Conservation (phyloP, 2,797 vertebrate genomes). For the Cirrhinus molitorella region DNA sequence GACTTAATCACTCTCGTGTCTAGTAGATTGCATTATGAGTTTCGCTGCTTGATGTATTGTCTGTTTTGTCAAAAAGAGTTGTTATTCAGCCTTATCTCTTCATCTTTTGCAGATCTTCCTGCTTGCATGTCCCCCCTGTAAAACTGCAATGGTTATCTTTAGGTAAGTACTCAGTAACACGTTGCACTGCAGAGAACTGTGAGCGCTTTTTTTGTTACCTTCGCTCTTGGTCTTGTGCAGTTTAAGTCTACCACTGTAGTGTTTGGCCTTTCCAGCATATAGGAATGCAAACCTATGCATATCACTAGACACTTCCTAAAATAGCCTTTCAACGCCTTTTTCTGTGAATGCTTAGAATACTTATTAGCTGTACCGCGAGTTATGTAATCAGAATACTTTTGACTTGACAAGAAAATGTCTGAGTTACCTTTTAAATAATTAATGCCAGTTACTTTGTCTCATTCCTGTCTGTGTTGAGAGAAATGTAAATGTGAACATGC, state of each 20-base stretch:
- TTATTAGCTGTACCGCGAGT: neutral
- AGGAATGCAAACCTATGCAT: conserved; percentile 11
- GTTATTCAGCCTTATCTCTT: conserved; percentile 43
- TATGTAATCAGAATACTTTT: too few relatives aligned
- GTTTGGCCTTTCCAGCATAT: neutral
- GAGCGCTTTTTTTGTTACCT: neutral
- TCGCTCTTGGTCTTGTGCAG: neutral
- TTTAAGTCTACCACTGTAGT: neutral
- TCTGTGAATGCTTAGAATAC: neutral
- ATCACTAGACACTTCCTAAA: conserved; percentile 36
- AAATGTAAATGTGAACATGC: too few relatives aligned
- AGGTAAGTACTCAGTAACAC: conserved; percentile 80
- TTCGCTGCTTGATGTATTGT: neutral
- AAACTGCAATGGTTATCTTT: conserved; percentile 89
- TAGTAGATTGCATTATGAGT: neutral
- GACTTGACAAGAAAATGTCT: too few relatives aligned
- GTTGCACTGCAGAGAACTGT: neutral
- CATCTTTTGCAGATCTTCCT: conserved; percentile 91
- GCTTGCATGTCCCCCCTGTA: conserved; percentile 93
- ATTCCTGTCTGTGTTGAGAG: too few relatives aligned
- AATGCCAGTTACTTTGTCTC: neutral
- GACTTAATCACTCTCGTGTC: neutral
- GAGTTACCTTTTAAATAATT: too few relatives aligned
- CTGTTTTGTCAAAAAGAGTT: neutral
- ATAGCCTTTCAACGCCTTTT: conserved; percentile 42